Evolutionary conservation across 2,888 invertebrate species (phyloP), one percentile per base, ranked within the genome.

Genomic region (Hypolimnas misippus): DNA sequence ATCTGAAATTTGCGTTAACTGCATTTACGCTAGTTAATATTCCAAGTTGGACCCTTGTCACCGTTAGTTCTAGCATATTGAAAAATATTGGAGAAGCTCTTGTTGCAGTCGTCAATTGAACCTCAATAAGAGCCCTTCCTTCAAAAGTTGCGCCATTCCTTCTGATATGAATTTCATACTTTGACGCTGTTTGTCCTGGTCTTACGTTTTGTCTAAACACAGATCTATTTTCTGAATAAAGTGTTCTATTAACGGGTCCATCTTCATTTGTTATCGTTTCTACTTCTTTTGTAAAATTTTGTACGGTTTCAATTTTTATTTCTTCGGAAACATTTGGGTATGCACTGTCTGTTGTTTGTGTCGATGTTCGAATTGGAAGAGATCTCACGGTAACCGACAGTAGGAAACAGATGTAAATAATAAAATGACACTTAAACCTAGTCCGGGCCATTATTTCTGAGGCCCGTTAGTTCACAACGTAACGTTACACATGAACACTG

Each of bases 391-490:
- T 76, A 66, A 78, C 79, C 25, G 82, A 65, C 55, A 79, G 31
- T 49, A 79, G 57, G 57, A 79, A 69, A 62, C 68, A 77, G 4
- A 71, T 65, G 60, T 81, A 68, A 21, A 84, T 67, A 57, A 74
- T 59, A 19, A 76, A 75, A 68, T 77, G 79, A 81, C 86, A 84
- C 70, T 83, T 83, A 44, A 74, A 74, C 69, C 77, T 83, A 53
- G 72, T 76, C 78, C 82, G 74, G 70, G 71, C 82, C 89, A 89
- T 88, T 82, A 78, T 84, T 64, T 1, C 29, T 44, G 16, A 29
- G 76, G 76, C 76, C 73, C 73, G 67, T 69, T 60, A 67, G 65
- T 69, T 51, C 69, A 71, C 70, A 72, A 70, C 60, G 60, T 55
- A 67, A 67, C 65, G 71, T 71, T 67, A 75, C 83, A 84, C 78